Percentiles rank a stretch among this genome's conserved stretches.
Conservation (phyloP, 2,797 vertebrate species). For the Muscicapa striata region DNA sequence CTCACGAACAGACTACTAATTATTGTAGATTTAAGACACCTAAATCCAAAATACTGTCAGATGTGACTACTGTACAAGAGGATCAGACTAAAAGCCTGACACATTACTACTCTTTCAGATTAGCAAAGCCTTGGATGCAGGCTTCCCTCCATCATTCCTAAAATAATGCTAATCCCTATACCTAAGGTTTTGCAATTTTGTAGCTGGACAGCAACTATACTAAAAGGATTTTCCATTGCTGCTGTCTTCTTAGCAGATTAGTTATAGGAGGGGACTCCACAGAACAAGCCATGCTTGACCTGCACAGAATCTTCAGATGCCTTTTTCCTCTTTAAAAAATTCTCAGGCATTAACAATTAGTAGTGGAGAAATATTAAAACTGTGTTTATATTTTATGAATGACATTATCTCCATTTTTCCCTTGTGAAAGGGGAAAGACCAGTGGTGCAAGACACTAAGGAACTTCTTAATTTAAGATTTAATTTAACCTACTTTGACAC, state of each 20-base stretch:
- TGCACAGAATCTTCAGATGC: neutral
- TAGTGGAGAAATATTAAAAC: neutral
- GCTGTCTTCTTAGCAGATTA: conserved; percentile 31
- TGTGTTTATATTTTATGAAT: neutral
- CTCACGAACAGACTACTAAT: neutral
- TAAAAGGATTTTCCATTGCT: conserved; percentile 50
- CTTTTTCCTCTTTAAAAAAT: neutral
- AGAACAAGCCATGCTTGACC: neutral
- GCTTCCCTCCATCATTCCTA: conserved; percentile 21
- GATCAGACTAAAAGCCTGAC: conserved; percentile 35
- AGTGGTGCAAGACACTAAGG: neutral
- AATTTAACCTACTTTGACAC: neutral
- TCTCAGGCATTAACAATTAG: neutral
- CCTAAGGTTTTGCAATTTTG: conserved; percentile 36
- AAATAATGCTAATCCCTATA: conserved; percentile 51
- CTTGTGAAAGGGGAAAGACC: neutral
- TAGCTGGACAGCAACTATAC: conserved; percentile 27
- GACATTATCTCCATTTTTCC: neutral
- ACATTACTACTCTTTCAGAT: conserved; percentile 25
- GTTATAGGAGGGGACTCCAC: neutral
- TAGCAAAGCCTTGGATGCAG: neutral
- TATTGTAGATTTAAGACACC: conserved; percentile 1
- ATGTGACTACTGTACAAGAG: neutral
- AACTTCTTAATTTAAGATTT: neutral
- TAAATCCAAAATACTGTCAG: conserved; percentile 19